phyloP scores from a whole-genome alignment of 2,797 vertebrate genomes.

The Cetoscarus ocellatus region DNA sequence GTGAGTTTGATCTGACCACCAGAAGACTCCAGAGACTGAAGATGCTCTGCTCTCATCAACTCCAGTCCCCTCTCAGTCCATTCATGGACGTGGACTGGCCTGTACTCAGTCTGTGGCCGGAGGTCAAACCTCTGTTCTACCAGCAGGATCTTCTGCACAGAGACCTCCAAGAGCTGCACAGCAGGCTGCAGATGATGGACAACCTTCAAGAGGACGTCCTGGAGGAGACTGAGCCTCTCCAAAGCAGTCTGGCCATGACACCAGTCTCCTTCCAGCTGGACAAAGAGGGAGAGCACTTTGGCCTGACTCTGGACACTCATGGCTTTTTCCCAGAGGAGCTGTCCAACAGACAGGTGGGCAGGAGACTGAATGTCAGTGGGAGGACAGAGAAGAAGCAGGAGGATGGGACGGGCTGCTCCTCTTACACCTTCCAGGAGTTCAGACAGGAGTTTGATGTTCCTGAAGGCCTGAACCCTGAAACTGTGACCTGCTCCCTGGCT shows the following conservation, averaged over 20 bases:
- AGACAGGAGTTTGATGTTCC: slow-evolving; percentile 86
- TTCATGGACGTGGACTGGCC: slow-evolving; percentile 70
- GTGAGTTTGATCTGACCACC: slow-evolving; percentile 2
- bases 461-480: slow-evolving; percentile 79
- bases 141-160: slow-evolving; percentile 61
- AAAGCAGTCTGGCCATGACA: slow-evolving; percentile 41
- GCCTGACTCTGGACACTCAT: slow-evolving; percentile 79
- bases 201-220: slow-evolving; percentile 67
- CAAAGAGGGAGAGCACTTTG: slow-evolving; percentile 67
- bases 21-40: slow-evolving; percentile 35
- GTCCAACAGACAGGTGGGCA: slow-evolving; percentile 74
- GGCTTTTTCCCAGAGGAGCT: slow-evolving; percentile 84
- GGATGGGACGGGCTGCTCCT: slow-evolving; percentile 82
- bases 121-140: slow-evolving; percentile 69
- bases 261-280: slow-evolving; percentile 67
- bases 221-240: slow-evolving; percentile 67
- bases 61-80: slow-evolving; percentile 57
- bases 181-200: slow-evolving; percentile 59
- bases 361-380: slow-evolving; percentile 75
- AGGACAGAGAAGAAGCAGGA: slow-evolving; percentile 79
- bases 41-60: slow-evolving; percentile 75
- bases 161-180: slow-evolving; percentile 62
- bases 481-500: slow-evolving; percentile 83
- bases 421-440: slow-evolving; percentile 85
- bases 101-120: slow-evolving; percentile 74